A percentile compares a stretch with the other conserved stretches of the same genome.
Evolutionary conservation across 2,113 vertebrate species (phyloP).

Genomic region (Gadus chalcogrammus): DNA sequence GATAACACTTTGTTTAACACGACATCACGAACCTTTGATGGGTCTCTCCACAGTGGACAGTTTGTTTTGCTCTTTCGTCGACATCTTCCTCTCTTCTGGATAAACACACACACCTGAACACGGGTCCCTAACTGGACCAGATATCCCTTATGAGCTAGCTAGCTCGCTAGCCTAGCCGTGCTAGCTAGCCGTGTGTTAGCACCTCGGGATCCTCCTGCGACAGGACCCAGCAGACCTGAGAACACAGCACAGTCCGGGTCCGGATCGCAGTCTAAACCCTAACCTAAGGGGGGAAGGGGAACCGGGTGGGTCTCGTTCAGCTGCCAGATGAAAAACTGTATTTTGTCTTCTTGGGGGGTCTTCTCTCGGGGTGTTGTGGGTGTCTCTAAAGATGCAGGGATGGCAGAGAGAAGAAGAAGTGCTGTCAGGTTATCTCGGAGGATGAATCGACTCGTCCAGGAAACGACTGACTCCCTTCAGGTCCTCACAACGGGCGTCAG

Average conservation of each 20-base stretch:
- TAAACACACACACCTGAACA: too few relatives aligned
- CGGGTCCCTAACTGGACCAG: neutral
- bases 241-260: neutral
- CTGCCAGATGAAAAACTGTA: conserved; percentile 25
- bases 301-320: conserved; percentile 33
- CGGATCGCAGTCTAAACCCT: conserved; percentile 19
- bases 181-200: conserved; percentile 47
- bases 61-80: conserved; percentile 70
- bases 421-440: conserved; percentile 52
- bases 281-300: conserved; percentile 22
- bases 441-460: conserved; percentile 42
- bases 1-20: too few relatives aligned
- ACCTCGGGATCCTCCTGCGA: conserved; percentile 35
- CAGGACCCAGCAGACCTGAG: conserved; percentile 26
- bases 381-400: neutral
- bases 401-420: conserved; percentile 16
- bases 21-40: conserved; percentile 75
- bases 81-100: conserved; percentile 70
- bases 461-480: conserved; percentile 42
- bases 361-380: neutral
- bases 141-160: conserved; percentile 27
- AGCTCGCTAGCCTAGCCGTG: conserved; percentile 69
- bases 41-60: conserved; percentile 81
- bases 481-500: conserved; percentile 37
- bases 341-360: neutral